phyloP scores from a whole-genome alignment of 2,888 invertebrate species.

The Petrolisthes manimaculis region DNA sequence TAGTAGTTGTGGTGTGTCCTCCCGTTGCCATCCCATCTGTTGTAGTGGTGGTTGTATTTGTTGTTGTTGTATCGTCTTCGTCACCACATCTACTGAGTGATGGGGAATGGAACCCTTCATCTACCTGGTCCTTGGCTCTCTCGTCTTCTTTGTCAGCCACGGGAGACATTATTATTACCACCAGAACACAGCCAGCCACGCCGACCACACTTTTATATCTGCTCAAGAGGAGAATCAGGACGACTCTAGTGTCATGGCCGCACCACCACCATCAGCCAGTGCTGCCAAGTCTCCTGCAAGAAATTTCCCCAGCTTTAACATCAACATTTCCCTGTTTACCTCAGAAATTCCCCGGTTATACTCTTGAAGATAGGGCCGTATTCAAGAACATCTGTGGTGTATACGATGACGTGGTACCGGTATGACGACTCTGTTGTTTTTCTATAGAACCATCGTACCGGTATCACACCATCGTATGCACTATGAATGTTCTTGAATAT shows the following conservation, averaged over 20 bases:
- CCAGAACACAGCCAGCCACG: not conserved
- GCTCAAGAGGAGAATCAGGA: not conserved
- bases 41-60: too few relatives aligned
- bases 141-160: constrained; percentile 20
- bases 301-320: too few relatives aligned
- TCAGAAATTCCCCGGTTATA: too few relatives aligned
- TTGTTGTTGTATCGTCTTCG: not conserved
- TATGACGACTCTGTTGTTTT: too few relatives aligned
- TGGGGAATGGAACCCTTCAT: constrained; percentile 49
- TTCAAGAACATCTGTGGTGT: too few relatives aligned
- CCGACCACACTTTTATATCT: not conserved
- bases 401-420: too few relatives aligned
- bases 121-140: constrained; percentile 29
- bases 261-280: not conserved
- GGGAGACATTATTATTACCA: constrained; percentile 33
- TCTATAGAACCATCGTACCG: too few relatives aligned
- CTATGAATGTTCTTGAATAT: too few relatives aligned
- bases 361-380: too few relatives aligned
- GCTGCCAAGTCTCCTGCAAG: too few relatives aligned
- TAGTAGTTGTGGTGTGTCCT: not conserved
- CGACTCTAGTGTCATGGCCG: not conserved
- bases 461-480: too few relatives aligned
- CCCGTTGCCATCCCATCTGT: not conserved
- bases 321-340: too few relatives aligned
- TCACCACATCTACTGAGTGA: constrained; percentile 24